A percentile compares a stretch with the other conserved stretches of the same genome.
Conservation (phyloP, 2,888 invertebrate genomes). For the Ectemnius continuus region DNA sequence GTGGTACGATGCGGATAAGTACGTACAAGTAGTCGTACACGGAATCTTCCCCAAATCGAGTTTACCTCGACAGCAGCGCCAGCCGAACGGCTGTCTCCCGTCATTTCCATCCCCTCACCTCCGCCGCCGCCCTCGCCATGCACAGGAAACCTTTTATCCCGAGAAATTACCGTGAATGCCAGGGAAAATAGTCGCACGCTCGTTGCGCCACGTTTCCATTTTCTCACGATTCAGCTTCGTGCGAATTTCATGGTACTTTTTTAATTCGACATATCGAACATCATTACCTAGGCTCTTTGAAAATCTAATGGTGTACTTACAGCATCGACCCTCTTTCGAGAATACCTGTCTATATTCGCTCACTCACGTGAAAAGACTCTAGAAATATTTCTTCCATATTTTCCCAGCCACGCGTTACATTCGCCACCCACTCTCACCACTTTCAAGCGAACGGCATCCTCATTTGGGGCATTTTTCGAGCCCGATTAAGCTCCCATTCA, state of each 20-base stretch:
- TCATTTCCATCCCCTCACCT: constrained; percentile 17
- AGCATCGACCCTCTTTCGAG: constrained; percentile 33
- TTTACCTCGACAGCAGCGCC: constrained; percentile 38
- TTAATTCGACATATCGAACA: no score
- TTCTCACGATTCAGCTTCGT: neutral
- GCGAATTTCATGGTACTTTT: no score
- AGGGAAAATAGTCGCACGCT: constrained; percentile 43
- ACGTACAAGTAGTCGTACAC: constrained; percentile 43
- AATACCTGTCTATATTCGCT: constrained; percentile 35
- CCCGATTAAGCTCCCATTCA: no score
- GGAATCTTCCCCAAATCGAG: constrained; percentile 51
- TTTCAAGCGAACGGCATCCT: no score
- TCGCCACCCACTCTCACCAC: no score
- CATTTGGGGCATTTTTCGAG: no score
- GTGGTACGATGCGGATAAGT: constrained; percentile 34
- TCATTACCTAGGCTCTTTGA: no score
- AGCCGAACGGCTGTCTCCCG: constrained; percentile 31
- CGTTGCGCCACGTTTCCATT: constrained; percentile 25
- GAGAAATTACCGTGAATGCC: constrained; percentile 51
- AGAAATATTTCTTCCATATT: no score
- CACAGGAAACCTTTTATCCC: constrained; percentile 46
- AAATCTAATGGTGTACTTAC: no score
- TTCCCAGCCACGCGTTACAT: no score
- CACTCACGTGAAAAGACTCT: no score
- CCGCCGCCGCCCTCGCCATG: neutral